These are phyloP conservation scores for Oscheius sp. DNA, from an alignment of 2,888 invertebrate genomes.

Conservation along the genomic window DNA sequence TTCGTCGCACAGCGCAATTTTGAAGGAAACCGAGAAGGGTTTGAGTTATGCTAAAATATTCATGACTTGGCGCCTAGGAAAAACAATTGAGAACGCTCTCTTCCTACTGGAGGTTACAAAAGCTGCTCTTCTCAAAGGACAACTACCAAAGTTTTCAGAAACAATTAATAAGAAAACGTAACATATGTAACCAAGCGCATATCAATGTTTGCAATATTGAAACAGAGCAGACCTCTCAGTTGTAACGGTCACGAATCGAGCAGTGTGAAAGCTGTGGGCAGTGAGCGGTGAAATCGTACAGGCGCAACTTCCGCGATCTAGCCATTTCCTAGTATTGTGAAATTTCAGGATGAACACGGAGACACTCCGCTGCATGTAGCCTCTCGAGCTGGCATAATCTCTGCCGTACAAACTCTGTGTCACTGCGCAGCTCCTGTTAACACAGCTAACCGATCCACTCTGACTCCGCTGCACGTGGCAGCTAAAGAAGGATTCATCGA, in stretches of 20 bases:
- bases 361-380: conserved; percentile 80
- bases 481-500: conserved; percentile 82
- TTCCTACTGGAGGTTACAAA: too few species aligned
- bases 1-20: conserved; percentile 12
- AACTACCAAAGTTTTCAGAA: too few species aligned
- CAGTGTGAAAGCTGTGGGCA: too few species aligned
- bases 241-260: too few species aligned
- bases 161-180: too few species aligned
- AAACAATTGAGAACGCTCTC: not conserved
- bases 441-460: conserved; percentile 77
- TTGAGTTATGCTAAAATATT: conserved; percentile 29
- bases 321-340: not conserved
- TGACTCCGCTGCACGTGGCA: conserved; percentile 81
- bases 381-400: conserved; percentile 77
- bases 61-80: not conserved
- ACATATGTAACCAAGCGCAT: too few species aligned
- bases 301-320: too few species aligned
- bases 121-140: too few species aligned
- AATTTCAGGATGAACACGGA: conserved; percentile 71
- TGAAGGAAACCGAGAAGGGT: not conserved
- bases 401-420: conserved; percentile 79
- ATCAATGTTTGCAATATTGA: too few species aligned
- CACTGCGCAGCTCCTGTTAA: conserved; percentile 80
- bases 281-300: too few species aligned
- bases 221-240: too few species aligned